Conservation (phyloP, 1,140 invertebrate species). For the Cotesia typhae region DNA sequence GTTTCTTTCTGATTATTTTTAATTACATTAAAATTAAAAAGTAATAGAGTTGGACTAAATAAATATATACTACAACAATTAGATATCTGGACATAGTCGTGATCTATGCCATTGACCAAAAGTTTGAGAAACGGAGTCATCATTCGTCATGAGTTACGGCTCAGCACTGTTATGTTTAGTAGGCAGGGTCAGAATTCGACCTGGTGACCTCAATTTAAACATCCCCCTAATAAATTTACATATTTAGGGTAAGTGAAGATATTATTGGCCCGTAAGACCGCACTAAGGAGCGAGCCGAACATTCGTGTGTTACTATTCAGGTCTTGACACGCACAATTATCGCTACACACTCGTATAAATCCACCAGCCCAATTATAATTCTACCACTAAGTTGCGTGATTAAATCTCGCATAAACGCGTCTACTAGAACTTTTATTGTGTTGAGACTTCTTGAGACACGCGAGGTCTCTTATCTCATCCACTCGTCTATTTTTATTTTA, state of each 20-base stretch:
- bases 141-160: constrained; percentile 22
- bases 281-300: not conserved
- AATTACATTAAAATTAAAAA: too few species aligned
- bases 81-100: not conserved
- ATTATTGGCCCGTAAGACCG: not conserved
- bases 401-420: not conserved
- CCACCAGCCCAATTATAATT: not conserved
- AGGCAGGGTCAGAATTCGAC: constrained; percentile 19
- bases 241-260: constrained; percentile 13
- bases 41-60: not conserved
- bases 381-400: constrained; percentile 9
- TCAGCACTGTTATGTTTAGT: not conserved
- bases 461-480: not conserved
- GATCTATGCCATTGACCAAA: not conserved
- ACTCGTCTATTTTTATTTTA: constrained; percentile 1
- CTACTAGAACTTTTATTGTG: not conserved
- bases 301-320: not conserved
- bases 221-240: constrained; percentile 3
- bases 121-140: constrained; percentile 23
- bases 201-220: constrained; percentile 31
- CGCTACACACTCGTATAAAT: not conserved
- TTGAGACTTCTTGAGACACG: not conserved
- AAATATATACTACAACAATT: not conserved
- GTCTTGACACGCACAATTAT: constrained; percentile 1
- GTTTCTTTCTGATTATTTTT: too few species aligned